Conservation (phyloP, 2,888 invertebrate genomes). For the Pandemis cinnamomeana region DNA sequence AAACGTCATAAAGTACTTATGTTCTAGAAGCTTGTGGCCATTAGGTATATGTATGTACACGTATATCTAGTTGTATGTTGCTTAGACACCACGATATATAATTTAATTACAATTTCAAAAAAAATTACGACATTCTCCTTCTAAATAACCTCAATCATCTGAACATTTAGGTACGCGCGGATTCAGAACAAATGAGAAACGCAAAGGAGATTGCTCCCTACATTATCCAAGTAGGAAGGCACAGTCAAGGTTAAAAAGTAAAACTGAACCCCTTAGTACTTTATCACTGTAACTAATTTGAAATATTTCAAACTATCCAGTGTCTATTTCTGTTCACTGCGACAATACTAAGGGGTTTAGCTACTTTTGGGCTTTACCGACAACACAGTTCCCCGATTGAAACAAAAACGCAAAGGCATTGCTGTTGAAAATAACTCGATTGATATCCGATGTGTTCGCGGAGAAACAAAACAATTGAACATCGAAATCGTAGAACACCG, state of each 20-base stretch:
- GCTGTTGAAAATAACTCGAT: not conserved
- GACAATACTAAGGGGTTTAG: too few species aligned
- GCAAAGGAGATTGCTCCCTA: constrained; percentile 10
- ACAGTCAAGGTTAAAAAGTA: too few species aligned
- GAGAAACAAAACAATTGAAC: not conserved
- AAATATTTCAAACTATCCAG: too few species aligned
- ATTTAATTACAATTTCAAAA: too few species aligned
- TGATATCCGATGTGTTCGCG: not conserved
- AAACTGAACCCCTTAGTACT: not conserved
- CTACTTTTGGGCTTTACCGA: too few species aligned
- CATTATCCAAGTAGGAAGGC: not conserved
- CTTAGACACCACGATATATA: too few species aligned
- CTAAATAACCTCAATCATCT: not conserved
- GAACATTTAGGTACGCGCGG: not conserved
- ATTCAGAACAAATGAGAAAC: constrained; percentile 2
- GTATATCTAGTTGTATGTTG: too few species aligned
- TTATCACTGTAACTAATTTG: too few species aligned
- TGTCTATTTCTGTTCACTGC: too few species aligned
- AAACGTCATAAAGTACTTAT: too few species aligned
- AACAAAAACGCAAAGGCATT: not conserved
- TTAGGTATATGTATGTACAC: too few species aligned
- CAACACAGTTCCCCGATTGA: not conserved
- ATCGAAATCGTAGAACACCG: constrained; percentile 18
- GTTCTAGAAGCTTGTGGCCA: too few species aligned
- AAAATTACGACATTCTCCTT: not conserved